Conservation (phyloP, 2,797 vertebrate genomes). For the Smutsia gigantea region DNA sequence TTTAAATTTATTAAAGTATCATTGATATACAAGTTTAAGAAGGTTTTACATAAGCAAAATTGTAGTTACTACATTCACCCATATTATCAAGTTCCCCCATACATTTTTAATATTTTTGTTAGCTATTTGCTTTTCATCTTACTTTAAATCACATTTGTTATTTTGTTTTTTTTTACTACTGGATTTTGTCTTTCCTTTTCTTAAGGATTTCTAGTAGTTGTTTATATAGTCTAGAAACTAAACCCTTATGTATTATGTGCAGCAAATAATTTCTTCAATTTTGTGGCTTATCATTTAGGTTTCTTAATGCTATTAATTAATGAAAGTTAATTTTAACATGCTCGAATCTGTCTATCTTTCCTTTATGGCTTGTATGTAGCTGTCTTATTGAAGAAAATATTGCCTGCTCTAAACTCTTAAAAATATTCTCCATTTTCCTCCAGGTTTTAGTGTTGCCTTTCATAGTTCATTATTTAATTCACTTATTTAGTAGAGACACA, state of each 20-base stretch:
- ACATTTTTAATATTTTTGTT: too few species aligned
- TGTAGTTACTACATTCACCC: too few species aligned
- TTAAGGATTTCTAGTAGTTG: background rate
- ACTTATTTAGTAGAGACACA: background rate
- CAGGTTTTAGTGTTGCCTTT: background rate
- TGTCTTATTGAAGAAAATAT: background rate
- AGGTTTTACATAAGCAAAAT: too few species aligned
- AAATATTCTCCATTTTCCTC: background rate
- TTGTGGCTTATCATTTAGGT: background rate
- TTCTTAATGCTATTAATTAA: background rate
- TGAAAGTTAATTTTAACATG: background rate
- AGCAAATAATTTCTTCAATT: background rate
- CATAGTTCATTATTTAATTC: background rate
- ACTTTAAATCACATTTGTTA: background rate
- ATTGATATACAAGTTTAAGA: too few species aligned
- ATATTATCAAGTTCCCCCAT: too few species aligned
- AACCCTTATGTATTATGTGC: background rate
- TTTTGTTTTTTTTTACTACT: background rate
- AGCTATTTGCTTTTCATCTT: background rate
- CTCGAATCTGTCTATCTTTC: background rate
- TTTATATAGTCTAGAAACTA: background rate
- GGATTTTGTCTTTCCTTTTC: background rate
- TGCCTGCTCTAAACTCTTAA: background rate
- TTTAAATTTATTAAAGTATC: too few species aligned
- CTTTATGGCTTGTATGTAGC: background rate